Base-by-base conservation (phyloP, 2,888 invertebrate genomes). In the Dryomyza anilis region DNA sequence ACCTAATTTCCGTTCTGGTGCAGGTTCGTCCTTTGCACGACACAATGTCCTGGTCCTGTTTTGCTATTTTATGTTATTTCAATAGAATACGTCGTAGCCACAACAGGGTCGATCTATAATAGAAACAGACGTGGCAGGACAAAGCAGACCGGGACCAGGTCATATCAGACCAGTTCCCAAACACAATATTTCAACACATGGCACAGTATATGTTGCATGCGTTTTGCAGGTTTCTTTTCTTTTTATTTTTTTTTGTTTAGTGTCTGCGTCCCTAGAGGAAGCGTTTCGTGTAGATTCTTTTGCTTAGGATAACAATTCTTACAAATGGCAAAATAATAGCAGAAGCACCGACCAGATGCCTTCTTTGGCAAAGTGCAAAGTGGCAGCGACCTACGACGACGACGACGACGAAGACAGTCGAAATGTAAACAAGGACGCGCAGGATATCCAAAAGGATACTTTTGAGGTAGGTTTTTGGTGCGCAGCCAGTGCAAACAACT, bases 1-100 rank as follows among this genome's bases (percentile, higher is more conserved):
- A 67, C 67, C 67, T 67, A 67, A 67, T 67, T 67, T 64, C 67
- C 64, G 67, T 52, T 59, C n/a, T 7, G 3, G 25, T n/a, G n/a
- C 27, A 56, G 53, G 45, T 58, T 50, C 45, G 52, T 53, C 39
- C 62, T 30, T 62, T 62, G 25, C 53, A 50, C 48, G 56, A 23
- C n/a, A n/a, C 50, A 12, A 56, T 33, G 36, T 36, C 55, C 55
- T 55, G 55, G 25, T 14, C n/a, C 27, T 21, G 19, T 19, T 33
- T 55, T 36, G 1, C 8, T 16, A 8, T 23, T 19, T 53, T 29
- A 16, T 29, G n/a, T 29, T 30, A 7, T 48, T 43, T 16, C 43
- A 43, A 43, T 16, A 43, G 16, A 43, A 16, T 19, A 43, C 16
- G 43, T n/a, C n/a, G n/a, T n/a, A n/a, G n/a, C n/a, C n/a, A n/a